Evolutionary conservation across 2,888 invertebrate species (phyloP).

Genomic region (Orthosia gothica): DNA sequence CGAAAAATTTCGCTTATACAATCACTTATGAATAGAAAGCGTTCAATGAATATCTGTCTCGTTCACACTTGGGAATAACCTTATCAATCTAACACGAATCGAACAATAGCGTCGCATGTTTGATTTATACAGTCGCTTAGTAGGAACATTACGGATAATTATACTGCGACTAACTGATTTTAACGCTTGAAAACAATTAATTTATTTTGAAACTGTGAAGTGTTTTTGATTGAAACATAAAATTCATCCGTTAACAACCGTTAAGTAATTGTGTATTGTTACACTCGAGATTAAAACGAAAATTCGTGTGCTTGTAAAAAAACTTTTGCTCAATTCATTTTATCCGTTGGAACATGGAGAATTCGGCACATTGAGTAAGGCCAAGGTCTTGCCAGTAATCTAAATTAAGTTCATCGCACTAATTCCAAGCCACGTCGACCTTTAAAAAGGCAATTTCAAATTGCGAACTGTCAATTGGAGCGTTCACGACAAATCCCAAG

Average conservation of each 20-base stretch:
- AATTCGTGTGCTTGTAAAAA: not conserved
- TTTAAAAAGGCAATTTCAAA: conserved; percentile 81
- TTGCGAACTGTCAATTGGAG: conserved; percentile 88
- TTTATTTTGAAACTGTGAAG: conserved; percentile 33
- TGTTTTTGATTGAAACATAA: conserved; percentile 34
- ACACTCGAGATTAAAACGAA: not conserved
- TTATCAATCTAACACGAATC: conserved; percentile 91
- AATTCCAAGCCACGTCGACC: conserved; percentile 60
- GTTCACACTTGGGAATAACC: conserved; percentile 90
- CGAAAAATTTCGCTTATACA: conserved; percentile 77
- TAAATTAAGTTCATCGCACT: conserved; percentile 40
- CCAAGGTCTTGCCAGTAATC: conserved; percentile 15
- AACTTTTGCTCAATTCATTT: not conserved
- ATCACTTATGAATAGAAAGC: conserved; percentile 88
- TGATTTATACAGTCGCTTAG: conserved; percentile 92
- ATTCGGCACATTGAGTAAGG: not conserved
- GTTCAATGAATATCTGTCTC: conserved; percentile 88
- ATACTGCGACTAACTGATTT: conserved; percentile 83
- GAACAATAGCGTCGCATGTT: conserved; percentile 91
- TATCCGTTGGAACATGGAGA: not conserved
- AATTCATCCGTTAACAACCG: conserved; percentile 8
- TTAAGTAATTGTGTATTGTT: no score
- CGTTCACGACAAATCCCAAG: conserved; percentile 89
- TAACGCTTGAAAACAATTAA: conserved; percentile 79
- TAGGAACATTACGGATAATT: conserved; percentile 91